Evolutionary conservation across 2,888 invertebrate species (phyloP).

Genomic region (Dicycla oo): DNA sequence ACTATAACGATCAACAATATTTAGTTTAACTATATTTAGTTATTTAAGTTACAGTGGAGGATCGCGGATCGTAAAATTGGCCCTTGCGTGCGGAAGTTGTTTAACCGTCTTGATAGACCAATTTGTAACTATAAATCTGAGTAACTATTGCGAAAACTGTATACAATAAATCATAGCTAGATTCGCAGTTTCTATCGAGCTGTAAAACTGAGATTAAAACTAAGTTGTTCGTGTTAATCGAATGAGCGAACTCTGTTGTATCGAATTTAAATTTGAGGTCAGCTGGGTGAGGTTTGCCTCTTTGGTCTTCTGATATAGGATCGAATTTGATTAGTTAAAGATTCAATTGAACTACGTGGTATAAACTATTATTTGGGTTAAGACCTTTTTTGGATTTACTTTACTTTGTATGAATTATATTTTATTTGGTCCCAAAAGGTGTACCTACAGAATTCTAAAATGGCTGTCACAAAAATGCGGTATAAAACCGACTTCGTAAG

Average conservation of each 20-base stretch:
- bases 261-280: conserved; percentile 48
- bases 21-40: conserved; percentile 47
- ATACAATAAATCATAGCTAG: conserved; percentile 58
- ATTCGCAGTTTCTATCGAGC: conserved; percentile 47
- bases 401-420: conserved; percentile 8
- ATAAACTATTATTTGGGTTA: neutral
- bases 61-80: conserved; percentile 62
- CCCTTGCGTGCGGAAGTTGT: conserved; percentile 64
- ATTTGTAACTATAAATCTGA: conserved; percentile 66
- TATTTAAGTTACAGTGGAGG: conserved; percentile 39
- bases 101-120: conserved; percentile 66
- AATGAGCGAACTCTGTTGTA: conserved; percentile 41
- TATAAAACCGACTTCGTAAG: conserved; percentile 24
- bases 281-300: conserved; percentile 1
- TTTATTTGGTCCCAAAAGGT: neutral
- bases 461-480: conserved; percentile 1
- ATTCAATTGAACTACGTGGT: conserved; percentile 4
- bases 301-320: conserved; percentile 17
- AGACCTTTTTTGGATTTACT: conserved; percentile 14
- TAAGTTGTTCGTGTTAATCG: conserved; percentile 55
- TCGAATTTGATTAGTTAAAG: conserved; percentile 18
- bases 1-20: conserved; percentile 46
- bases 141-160: conserved; percentile 59
- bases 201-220: conserved; percentile 58
- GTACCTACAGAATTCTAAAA: neutral